A percentile compares a stretch with the other conserved stretches of the same genome.
Conservation (phyloP, 2,797 vertebrate genomes). For the Triplophysa bombifrons region DNA sequence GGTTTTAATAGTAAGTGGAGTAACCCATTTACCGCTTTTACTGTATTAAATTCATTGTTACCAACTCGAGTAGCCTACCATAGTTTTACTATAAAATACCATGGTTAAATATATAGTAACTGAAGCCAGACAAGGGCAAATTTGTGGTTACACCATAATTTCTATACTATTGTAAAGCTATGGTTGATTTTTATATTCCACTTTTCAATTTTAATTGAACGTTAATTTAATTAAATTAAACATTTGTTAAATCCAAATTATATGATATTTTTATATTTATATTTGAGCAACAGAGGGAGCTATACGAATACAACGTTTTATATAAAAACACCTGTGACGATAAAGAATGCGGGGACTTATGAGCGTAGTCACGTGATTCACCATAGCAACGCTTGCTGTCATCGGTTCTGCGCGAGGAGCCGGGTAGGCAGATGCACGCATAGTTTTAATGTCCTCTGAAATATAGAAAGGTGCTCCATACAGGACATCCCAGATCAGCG, state of each 20-base stretch:
- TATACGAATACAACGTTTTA: neutral
- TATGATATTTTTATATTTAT: neutral
- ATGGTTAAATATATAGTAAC: too few species aligned
- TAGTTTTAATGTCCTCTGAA: slow-evolving; percentile 26
- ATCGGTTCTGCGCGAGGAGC: slow-evolving; percentile 60
- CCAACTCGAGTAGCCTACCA: too few species aligned
- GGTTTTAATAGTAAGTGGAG: too few species aligned
- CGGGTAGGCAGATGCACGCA: slow-evolving; percentile 9
- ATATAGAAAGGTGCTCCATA: neutral
- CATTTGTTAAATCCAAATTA: neutral
- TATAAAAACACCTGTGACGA: neutral
- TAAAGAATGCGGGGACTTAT: neutral
- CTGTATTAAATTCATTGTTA: too few species aligned
- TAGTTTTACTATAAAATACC: too few species aligned
- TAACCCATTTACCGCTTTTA: too few species aligned
- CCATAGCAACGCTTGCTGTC: slow-evolving; percentile 81
- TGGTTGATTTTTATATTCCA: neutral
- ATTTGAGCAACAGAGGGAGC: too few species aligned
- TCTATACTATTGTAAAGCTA: too few species aligned
- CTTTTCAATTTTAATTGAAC: neutral
- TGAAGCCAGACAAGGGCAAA: too few species aligned
- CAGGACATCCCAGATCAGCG: slow-evolving; percentile 47
- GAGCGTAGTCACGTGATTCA: slow-evolving; percentile 76
- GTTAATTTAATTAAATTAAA: neutral
- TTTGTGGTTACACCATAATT: neutral